Evolutionary conservation across 2,113 vertebrate species (phyloP), one percentile per base, ranked within the genome.

Genomic region (Lamprotornis superbus): DNA sequence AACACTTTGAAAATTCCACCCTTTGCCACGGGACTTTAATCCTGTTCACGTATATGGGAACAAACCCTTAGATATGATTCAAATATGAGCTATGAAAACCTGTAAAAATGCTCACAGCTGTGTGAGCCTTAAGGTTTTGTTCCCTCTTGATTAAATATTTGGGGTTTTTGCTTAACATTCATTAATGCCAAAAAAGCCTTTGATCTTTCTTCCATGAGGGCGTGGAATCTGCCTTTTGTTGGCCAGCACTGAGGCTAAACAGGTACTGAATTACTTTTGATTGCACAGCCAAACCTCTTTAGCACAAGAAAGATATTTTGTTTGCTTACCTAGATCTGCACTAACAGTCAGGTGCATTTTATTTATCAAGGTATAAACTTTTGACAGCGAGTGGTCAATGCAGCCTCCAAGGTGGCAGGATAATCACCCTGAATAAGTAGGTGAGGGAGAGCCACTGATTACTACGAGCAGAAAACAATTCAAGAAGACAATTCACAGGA

Each of bases 141-240:
- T 96, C 74, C 57, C 40, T 89, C 81, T 76, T 92, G 91, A 87
- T 89, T 94, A 95, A 95, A 96, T 95, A 94, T 95, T 95, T 96
- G 83, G 89, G 89, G 73, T 0, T 93, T 93, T 96, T 89, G 56
- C 80, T 75, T 69, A 65, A 70, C 74, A 83, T 89, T 93, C 91
- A 80, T 93, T 89, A 89, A 93, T 87, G 81, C 46, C 93, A 73
- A 76, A 85, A 75, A 57, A 82, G 74, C 53, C 91, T 97, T 96
- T 95, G 96, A 95, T 97, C 94, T 87, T 82, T 95, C 80, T 91
- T 95, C 78, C 87, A 83, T 25, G 53, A 61, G 77, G 89, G 94
- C 1, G 59, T 95, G 94, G 87, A 95, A 91, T 96, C 89, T 89
- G 77, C 83, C 91, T 91, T 77, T 94, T 82, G 74, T 96, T 83